These are phyloP conservation scores for Styela plicata DNA, from an alignment of 23 tunicate species.

Conservation along the genomic window DNA sequence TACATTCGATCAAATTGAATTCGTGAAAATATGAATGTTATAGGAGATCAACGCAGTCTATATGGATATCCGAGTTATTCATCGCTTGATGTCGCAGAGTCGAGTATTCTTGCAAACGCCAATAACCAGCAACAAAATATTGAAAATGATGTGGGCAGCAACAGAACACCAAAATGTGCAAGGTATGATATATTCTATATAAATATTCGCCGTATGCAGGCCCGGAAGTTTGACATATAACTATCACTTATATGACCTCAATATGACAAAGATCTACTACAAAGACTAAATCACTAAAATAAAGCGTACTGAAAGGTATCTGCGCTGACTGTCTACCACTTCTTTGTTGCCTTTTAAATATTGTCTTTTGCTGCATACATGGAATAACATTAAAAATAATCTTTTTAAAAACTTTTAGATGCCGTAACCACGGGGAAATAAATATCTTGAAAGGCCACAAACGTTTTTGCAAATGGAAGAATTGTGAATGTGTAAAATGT, in stretches of 20 bases:
- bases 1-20: not conserved
- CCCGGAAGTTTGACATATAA: not conserved
- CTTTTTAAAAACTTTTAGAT: not conserved
- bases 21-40: not conserved
- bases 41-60: not conserved
- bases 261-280: too few relatives aligned
- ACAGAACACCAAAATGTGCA: not conserved
- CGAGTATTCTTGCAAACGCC: not conserved
- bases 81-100: not conserved
- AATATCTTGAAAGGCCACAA: constrained; percentile 6
- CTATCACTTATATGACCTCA: too few relatives aligned
- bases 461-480: constrained; percentile 15
- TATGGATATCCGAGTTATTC: not conserved
- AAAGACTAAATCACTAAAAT: too few relatives aligned
- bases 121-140: not conserved
- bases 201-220: not conserved
- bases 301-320: too few relatives aligned
- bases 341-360: too few relatives aligned
- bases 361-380: too few relatives aligned
- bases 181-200: not conserved
- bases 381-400: not conserved
- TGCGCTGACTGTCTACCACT: too few relatives aligned
- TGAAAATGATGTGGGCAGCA: too few relatives aligned
- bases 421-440: not conserved
- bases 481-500: not conserved